Conservation (phyloP, 2,113 vertebrate genomes). For the Okapia johnstoni region DNA sequence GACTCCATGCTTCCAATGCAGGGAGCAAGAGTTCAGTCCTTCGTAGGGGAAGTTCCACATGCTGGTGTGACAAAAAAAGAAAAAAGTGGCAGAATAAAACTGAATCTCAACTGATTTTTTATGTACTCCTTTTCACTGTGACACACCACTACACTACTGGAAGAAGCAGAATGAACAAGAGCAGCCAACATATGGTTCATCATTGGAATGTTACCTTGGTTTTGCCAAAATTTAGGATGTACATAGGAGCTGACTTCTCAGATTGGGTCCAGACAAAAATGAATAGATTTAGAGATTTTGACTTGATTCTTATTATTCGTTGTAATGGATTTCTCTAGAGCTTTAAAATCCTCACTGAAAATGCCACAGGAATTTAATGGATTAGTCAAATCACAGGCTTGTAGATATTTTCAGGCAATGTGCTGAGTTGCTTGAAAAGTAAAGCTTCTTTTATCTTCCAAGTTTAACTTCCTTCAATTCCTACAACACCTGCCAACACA, state of each 20-base stretch:
- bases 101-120: background rate
- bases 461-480: slow-evolving; percentile 18
- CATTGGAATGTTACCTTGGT: background rate
- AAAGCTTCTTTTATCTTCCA: slow-evolving; percentile 41
- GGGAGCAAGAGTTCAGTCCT: background rate
- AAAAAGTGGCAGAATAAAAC: background rate
- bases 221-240: background rate
- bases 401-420: slow-evolving; percentile 41
- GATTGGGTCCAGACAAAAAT: background rate
- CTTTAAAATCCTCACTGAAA: slow-evolving; percentile 22
- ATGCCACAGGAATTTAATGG: slow-evolving; percentile 24
- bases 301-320: background rate
- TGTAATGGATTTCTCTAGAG: background rate
- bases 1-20: background rate
- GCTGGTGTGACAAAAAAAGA: background rate
- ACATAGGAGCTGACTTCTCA: background rate
- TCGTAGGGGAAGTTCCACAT: background rate
- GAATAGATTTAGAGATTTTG: background rate
- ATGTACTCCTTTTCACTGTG: background rate
- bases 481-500: background rate
- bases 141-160: background rate
- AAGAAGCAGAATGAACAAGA: background rate
- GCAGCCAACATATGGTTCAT: background rate
- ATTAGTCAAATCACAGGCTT: slow-evolving; percentile 25
- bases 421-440: slow-evolving; percentile 48